Evolutionary conservation across 1,140 invertebrate genomes (phyloP).

Genomic region (Nasonia vitripennis): DNA sequence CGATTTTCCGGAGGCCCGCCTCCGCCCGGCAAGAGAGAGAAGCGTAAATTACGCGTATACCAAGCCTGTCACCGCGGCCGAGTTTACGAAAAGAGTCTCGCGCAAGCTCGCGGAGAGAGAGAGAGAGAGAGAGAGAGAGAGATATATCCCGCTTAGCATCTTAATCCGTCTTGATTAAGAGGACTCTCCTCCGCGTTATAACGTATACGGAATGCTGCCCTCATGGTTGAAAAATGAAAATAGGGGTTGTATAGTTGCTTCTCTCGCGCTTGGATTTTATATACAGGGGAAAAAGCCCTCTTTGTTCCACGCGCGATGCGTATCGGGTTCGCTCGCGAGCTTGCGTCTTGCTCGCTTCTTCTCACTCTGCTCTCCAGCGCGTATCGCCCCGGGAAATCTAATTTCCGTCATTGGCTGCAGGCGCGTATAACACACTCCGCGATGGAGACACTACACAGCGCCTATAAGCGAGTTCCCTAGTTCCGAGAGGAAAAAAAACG

Average conservation of each 20-base stretch:
- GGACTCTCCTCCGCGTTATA: neutral
- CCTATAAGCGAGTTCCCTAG: neutral
- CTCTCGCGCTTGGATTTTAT: neutral
- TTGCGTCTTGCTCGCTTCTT: neutral
- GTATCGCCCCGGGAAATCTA: conserved; percentile 39
- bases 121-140: too few relatives aligned
- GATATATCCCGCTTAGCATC: neutral
- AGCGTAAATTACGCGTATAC: neutral
- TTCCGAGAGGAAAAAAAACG: neutral
- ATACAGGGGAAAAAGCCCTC: neutral
- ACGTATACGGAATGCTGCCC: neutral
- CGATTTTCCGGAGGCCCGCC: neutral
- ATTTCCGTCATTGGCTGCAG: conserved; percentile 26
- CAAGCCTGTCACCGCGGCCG: neutral
- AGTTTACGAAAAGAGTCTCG: neutral
- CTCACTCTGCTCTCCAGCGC: too few relatives aligned
- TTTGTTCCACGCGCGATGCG: too few relatives aligned
- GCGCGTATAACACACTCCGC: neutral
- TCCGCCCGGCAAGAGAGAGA: too few relatives aligned
- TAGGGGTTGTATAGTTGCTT: neutral
- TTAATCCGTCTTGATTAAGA: conserved; percentile 21
- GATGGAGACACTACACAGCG: neutral
- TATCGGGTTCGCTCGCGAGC: too few relatives aligned
- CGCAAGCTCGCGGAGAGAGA: neutral
- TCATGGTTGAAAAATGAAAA: too few relatives aligned